Percentiles rank a stretch among this genome's conserved stretches.
These are phyloP conservation scores for Lagenorhynchus albirostris DNA, from an alignment of 2,113 vertebrate species.

Conservation along the genomic window DNA sequence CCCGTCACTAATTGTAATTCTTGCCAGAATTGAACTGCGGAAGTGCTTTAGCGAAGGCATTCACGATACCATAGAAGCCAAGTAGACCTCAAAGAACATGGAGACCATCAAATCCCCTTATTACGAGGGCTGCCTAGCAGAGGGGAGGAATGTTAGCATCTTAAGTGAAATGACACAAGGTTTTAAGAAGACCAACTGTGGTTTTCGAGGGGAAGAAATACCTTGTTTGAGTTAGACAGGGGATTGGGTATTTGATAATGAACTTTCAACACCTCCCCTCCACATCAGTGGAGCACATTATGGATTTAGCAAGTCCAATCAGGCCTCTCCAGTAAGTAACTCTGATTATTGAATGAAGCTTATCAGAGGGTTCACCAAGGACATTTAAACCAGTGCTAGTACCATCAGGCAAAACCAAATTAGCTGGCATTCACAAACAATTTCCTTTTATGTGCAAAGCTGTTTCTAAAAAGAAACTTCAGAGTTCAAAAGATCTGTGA, in stretches of 20 bases:
- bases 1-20: neutral
- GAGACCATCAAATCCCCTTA: neutral
- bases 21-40: neutral
- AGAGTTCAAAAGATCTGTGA: slow-evolving; percentile 25
- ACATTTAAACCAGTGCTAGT: neutral
- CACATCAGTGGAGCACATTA: neutral
- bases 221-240: neutral
- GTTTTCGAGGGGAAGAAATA: neutral
- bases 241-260: neutral
- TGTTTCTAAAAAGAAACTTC: neutral
- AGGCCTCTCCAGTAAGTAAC: neutral
- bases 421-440: neutral
- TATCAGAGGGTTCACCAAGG: neutral
- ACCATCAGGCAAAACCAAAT: neutral
- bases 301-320: neutral
- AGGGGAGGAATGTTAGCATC: neutral
- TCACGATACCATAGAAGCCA: neutral
- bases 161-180: neutral
- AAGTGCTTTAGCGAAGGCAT: neutral
- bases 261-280: neutral
- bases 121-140: neutral
- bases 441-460: slow-evolving; percentile 2
- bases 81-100: neutral
- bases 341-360: neutral
- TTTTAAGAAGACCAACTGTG: neutral